phyloP scores from a whole-genome alignment of 2,113 vertebrate genomes.

The Piaya cayana region DNA sequence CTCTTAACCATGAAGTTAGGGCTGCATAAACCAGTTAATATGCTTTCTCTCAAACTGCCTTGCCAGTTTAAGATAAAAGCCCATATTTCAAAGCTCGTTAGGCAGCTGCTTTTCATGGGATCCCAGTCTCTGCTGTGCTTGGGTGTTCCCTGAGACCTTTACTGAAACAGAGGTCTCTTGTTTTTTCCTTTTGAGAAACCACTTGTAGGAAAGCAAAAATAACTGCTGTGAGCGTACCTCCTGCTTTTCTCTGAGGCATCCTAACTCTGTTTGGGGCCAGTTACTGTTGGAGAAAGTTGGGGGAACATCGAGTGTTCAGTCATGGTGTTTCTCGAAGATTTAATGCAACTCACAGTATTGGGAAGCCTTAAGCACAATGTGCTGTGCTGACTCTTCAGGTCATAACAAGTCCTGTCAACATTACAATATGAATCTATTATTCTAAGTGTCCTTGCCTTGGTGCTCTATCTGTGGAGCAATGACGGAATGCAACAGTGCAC shows the following conservation, averaged over 20 bases:
- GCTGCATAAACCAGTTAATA: background rate
- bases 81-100: background rate
- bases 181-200: background rate
- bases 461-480: background rate
- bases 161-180: background rate
- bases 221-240: background rate
- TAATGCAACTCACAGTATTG: background rate
- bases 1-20: background rate
- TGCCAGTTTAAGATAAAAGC: slow-evolving; percentile 23
- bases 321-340: background rate
- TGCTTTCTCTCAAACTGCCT: background rate
- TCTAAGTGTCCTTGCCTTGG: background rate
- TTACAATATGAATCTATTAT: background rate
- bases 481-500: background rate
- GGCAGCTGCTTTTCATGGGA: background rate
- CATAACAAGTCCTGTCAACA: background rate
- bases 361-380: background rate
- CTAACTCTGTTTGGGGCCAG: background rate
- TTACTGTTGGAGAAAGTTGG: background rate
- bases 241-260: background rate
- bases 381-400: background rate
- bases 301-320: background rate
- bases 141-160: background rate
- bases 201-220: background rate
- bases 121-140: background rate